Evolutionary conservation across 2,797 vertebrate genomes (phyloP).

Genomic region (Lepilemur septentrionalis): DNA sequence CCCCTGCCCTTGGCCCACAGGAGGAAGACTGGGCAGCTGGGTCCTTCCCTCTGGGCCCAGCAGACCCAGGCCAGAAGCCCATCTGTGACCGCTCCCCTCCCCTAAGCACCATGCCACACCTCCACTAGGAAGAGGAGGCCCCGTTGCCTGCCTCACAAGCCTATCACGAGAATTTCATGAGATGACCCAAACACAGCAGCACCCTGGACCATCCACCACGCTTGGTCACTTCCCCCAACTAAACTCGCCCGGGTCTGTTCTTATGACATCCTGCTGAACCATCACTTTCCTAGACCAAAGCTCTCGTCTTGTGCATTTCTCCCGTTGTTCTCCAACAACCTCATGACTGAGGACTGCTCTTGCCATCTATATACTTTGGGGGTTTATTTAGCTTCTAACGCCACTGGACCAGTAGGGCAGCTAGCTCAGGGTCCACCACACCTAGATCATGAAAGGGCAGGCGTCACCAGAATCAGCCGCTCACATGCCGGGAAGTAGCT

Average conservation of each 20-base stretch:
- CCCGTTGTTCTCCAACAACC: not conserved
- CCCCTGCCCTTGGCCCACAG: fast-evolving
- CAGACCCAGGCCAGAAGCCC: not conserved
- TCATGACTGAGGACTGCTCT: too few species aligned
- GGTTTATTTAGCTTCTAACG: not conserved
- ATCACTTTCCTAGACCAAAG: not conserved
- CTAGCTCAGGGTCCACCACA: fast-evolving
- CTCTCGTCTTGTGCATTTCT: not conserved
- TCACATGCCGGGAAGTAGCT: not conserved
- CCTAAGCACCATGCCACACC: fast-evolving
- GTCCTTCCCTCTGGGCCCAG: not conserved
- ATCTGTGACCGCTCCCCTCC: not conserved
- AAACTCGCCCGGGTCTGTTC: not conserved
- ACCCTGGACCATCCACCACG: not conserved
- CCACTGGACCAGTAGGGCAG: not conserved
- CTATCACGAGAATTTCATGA: not conserved
- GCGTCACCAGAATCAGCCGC: not conserved
- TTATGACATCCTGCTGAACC: not conserved
- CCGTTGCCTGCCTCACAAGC: fast-evolving
- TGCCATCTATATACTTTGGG: fast-evolving
- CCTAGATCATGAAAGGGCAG: not conserved
- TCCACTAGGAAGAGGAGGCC: not conserved
- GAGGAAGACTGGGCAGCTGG: too few species aligned
- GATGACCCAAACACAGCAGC: fast-evolving
- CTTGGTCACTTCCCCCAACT: fast-evolving